phyloP scores from a whole-genome alignment of 2,888 invertebrate genomes.

The Bombylius discolor region DNA sequence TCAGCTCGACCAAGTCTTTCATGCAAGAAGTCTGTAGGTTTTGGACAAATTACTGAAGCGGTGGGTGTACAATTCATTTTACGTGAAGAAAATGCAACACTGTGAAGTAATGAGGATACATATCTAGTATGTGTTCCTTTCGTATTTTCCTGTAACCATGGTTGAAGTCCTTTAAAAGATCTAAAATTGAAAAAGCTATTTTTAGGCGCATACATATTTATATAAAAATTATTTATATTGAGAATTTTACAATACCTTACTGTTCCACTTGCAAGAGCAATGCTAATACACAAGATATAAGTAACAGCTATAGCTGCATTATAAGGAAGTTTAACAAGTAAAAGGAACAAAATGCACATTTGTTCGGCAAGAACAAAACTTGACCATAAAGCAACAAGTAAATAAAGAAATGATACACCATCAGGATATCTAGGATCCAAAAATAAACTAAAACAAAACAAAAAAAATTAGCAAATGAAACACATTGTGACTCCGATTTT shows the following conservation, averaged over 20 bases:
- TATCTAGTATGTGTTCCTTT: constrained; percentile 70
- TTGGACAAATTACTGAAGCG: constrained; percentile 33
- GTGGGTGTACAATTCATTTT: constrained; percentile 41
- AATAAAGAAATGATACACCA: constrained; percentile 45
- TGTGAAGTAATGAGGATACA: constrained; percentile 60
- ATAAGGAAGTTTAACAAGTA: constrained; percentile 66
- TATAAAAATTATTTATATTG: neutral
- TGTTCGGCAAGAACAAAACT: constrained; percentile 78
- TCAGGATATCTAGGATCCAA: constrained; percentile 29
- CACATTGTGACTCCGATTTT: no score
- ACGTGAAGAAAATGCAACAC: constrained; percentile 51
- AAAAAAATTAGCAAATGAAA: neutral
- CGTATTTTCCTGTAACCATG: constrained; percentile 68
- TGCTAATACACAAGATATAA: constrained; percentile 60
- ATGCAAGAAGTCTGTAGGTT: constrained; percentile 32
- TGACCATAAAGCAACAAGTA: constrained; percentile 65
- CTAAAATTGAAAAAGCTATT: constrained; percentile 35
- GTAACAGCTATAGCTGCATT: constrained; percentile 65
- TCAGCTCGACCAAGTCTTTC: constrained; percentile 33
- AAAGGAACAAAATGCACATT: constrained; percentile 64
- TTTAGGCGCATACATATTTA: neutral
- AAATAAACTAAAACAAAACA: constrained; percentile 21
- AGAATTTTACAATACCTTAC: constrained; percentile 44
- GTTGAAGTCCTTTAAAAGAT: constrained; percentile 63
- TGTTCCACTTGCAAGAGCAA: constrained; percentile 62